phyloP scores from a whole-genome alignment of 2,113 vertebrate species.

The Melanotaenia duboulayi region DNA sequence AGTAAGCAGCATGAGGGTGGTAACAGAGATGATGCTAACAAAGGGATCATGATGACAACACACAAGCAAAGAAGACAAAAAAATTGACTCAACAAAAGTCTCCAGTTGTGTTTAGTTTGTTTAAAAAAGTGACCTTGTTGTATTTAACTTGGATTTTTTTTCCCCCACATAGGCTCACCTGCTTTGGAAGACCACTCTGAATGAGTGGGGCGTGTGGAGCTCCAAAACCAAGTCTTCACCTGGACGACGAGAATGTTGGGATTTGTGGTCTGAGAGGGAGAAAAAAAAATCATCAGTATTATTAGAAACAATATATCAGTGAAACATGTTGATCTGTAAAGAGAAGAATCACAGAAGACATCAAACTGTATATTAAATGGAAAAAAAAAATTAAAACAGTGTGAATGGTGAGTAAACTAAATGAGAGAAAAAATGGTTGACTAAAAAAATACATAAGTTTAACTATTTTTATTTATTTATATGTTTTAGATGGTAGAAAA shows the following conservation, averaged over 20 bases:
- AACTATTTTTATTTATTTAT: too few species aligned
- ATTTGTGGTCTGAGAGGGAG: slow-evolving; percentile 64
- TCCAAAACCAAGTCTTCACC: slow-evolving; percentile 70
- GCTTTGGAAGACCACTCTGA: slow-evolving; percentile 67
- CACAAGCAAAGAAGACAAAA: too few species aligned
- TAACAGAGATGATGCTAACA: accelerated
- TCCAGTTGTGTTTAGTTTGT: neutral
- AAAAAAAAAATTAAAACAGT: neutral
- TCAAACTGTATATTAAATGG: neutral
- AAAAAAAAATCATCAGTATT: neutral
- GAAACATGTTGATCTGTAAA: neutral
- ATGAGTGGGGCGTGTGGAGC: slow-evolving; percentile 60
- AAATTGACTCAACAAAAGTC: neutral
- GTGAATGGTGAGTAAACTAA: too few species aligned
- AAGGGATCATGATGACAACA: neutral
- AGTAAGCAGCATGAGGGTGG: neutral
- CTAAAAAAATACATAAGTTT: too few species aligned
- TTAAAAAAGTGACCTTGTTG: neutral
- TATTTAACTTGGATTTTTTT: neutral
- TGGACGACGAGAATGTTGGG: neutral
- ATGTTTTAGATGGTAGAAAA: too few species aligned
- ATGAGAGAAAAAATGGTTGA: neutral
- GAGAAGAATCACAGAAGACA: neutral
- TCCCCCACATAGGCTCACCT: slow-evolving; percentile 39
- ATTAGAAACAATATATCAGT: too few species aligned